Evolutionary conservation across 2,888 invertebrate genomes (phyloP), one percentile per base, ranked within the genome.

Genomic region (Heteromyza rotundicornis): DNA sequence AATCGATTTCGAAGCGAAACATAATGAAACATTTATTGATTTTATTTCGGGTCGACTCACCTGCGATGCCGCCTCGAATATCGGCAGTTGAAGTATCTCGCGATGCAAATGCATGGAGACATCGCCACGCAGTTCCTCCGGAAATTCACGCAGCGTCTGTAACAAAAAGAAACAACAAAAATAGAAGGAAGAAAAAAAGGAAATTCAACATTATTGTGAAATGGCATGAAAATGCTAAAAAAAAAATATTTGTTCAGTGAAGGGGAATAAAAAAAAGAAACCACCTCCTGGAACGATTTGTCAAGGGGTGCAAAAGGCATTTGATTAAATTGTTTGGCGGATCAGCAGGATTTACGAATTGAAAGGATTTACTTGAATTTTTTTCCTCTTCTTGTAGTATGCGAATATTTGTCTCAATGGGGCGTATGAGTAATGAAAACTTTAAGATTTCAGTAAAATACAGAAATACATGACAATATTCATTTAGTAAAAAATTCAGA

Each of bases 71-170:
- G 92, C 89, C 82, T 95, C 96, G 84, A 98, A 97, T 84, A 97
- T 95, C 36, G 96, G 96, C 68, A 97, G 87, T 72, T 94, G 94
- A 70, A 98, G 87, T 77, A 97, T 95, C 84, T 97, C 97, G 64
- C 95, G 89, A 84, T 97, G 95, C 72, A 98, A 87, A 84, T 98
- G 97, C 90, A 97, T 90, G 58, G 95, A 95, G 47, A 98, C 95
- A 80, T 97, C 97, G 17, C 97, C 97, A 64, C 96, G 86, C 60
- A 98, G 85, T 83, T 97, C 97, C 81, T 97, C 96, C 0, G 97
- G 97, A 85, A 97, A 97, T 85, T 97, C 96, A 84, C 94, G 94
- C 69, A 96, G 85, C 54, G 95, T 94, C 96, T 96, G 85, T 35
- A 69, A 44, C 27, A 62, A 62, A 36, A 60, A 62, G 62, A 59